Evolutionary conservation across 2,888 invertebrate species (phyloP).

Genomic region (Electrophaes corylata): DNA sequence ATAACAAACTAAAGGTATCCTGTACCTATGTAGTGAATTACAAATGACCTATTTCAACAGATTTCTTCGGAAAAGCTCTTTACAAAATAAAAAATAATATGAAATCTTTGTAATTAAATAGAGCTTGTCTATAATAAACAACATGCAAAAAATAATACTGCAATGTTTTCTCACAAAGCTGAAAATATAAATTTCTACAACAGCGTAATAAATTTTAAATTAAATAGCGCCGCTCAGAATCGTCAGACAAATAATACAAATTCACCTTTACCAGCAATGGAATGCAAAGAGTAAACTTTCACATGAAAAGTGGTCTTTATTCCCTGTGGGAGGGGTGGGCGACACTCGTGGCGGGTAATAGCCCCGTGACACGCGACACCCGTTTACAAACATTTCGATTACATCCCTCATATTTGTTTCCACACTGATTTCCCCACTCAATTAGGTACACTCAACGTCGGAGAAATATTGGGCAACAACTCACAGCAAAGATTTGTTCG

Average conservation of each 20-base stretch:
- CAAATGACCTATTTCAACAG: background rate
- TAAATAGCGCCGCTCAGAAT: slow-evolving; percentile 20
- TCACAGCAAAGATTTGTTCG: slow-evolving; percentile 30
- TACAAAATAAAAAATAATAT: no score
- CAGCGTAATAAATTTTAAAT: slow-evolving; percentile 13
- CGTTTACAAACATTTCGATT: slow-evolving; percentile 80
- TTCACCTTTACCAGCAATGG: slow-evolving; percentile 31
- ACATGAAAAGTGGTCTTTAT: slow-evolving; percentile 48
- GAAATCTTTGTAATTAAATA: slow-evolving; percentile 7
- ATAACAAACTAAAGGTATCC: background rate
- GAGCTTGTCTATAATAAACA: background rate
- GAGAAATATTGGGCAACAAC: slow-evolving; percentile 35
- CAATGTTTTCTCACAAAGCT: slow-evolving; percentile 3
- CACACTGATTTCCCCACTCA: slow-evolving; percentile 64
- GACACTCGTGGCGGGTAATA: slow-evolving; percentile 61
- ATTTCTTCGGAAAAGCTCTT: background rate
- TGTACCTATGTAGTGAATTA: background rate
- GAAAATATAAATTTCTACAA: slow-evolving; percentile 11
- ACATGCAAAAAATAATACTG: background rate
- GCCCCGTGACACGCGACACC: slow-evolving; percentile 71
- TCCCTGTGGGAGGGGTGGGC: slow-evolving; percentile 45
- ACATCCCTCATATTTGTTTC: slow-evolving; percentile 76
- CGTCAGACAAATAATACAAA: slow-evolving; percentile 33
- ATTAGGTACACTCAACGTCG: slow-evolving; percentile 51
- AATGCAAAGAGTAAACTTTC: slow-evolving; percentile 40